These are phyloP conservation scores for Piaya cayana DNA, from an alignment of 2,113 vertebrate genomes.

Conservation along the genomic window DNA sequence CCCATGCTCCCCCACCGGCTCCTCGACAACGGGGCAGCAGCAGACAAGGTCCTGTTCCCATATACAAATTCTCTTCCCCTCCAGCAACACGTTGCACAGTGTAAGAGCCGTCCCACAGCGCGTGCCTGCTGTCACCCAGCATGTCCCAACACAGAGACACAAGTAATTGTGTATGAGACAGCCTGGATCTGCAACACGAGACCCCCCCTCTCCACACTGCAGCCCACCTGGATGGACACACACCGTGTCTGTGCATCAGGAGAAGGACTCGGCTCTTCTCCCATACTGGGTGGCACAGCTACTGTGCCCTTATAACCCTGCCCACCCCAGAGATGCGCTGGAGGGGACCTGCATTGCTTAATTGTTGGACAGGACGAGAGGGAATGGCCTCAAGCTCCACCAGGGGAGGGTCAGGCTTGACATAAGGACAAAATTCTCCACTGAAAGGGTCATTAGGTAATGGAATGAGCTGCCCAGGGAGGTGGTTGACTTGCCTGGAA, in stretches of 20 bases:
- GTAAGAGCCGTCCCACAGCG: not conserved
- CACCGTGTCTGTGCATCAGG: accelerated
- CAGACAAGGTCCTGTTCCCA: not conserved
- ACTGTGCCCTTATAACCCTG: not conserved
- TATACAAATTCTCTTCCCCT: not conserved
- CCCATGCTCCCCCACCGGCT: not conserved
- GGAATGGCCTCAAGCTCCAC: too few species aligned
- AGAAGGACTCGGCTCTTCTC: not conserved
- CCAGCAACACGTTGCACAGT: not conserved
- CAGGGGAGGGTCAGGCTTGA: too few species aligned
- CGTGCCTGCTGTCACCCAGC: not conserved
- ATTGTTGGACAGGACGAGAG: too few species aligned
- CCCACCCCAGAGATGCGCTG: not conserved
- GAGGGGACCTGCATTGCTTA: not conserved
- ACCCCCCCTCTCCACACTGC: not conserved
- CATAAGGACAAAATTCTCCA: too few species aligned
- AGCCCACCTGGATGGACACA: not conserved
- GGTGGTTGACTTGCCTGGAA: too few species aligned
- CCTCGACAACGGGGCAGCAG: not conserved
- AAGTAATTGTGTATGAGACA: not conserved
- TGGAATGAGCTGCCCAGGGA: too few species aligned
- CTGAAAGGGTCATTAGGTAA: too few species aligned
- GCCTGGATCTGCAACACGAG: not conserved
- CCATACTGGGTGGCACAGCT: not conserved
- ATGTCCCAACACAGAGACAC: not conserved